A percentile compares a stretch with the other conserved stretches of the same genome.
phyloP scores from a whole-genome alignment of 2,797 vertebrate species.

The Molothrus aeneus region DNA sequence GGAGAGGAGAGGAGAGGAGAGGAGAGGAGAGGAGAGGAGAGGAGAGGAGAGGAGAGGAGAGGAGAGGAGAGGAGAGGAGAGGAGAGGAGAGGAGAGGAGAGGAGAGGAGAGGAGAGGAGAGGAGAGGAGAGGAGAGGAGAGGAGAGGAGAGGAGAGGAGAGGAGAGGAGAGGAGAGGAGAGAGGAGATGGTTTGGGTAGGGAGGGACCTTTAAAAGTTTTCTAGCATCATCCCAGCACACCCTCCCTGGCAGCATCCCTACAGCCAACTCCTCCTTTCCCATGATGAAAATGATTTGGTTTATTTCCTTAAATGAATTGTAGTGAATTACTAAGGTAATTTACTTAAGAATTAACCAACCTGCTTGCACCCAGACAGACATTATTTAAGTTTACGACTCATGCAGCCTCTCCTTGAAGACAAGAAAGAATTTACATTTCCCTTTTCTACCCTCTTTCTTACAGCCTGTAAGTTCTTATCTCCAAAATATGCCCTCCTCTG shows the following conservation, averaged over 20 bases:
- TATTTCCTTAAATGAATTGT: background rate
- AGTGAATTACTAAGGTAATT: background rate
- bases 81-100: background rate
- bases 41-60: background rate
- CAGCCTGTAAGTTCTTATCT: background rate
- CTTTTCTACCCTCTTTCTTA: background rate
- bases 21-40: background rate
- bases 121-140: background rate
- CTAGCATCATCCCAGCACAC: background rate
- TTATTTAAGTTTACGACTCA: background rate
- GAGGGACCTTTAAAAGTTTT: background rate
- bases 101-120: background rate
- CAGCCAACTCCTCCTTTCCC: background rate
- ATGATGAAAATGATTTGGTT: background rate
- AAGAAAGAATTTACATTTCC: background rate
- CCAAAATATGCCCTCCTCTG: background rate
- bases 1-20: background rate
- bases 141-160: background rate
- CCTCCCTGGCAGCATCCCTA: background rate
- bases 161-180: background rate
- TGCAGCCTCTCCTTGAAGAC: background rate
- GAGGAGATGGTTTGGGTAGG: too few species aligned
- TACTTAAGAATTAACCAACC: fast-evolving
- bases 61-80: too few species aligned
- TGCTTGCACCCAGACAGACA: background rate